Base-by-base conservation (phyloP, 2,113 vertebrate species). In the Brachyhypopomus gauderio region DNA sequence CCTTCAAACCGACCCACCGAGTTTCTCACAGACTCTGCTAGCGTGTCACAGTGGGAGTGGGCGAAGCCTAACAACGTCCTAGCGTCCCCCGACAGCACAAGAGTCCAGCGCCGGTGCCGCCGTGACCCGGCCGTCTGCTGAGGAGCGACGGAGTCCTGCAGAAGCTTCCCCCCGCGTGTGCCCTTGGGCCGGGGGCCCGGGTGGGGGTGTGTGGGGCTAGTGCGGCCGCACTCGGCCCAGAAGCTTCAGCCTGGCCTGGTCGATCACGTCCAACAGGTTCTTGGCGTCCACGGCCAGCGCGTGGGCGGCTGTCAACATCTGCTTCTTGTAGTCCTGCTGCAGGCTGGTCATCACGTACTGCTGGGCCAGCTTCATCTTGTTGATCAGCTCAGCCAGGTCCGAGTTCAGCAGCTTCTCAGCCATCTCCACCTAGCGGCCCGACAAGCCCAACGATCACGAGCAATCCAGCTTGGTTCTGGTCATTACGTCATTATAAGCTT, bases 281-380 rank as follows among this genome's bases (percentile, higher is more conserved):
- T 96, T 96, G 87, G 95, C 95, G 3, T 96, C 94, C 79, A 96
- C 95, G 0, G 95, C 95, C 85, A 96, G 91, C 0, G 95, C 95
- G 0, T 96, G 95, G 0, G 95, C 95, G 0, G 95, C 95, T 0
- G 95, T 96, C 70, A 96, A 93, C 95, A 96, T 96, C 34, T 96
- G 95, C 89, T 96, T 96, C 52, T 96, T 96, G 89, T 96, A 96
- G 80, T 96, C 95, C 86, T 96, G 94, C 93, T 96, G 95, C 58
- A 96, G 90, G 89, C 94, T 95, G 84, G 95, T 96, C 94, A 96
- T 95, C 19, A 95, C 95, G 0, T 95, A 95, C 88, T 96, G 95
- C 91, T 99, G 98, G 0, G 97, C 97, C 92, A 98, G 91, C 88
- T 97, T 98, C 98, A 99, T 99, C 92, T 99, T 99, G 87, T 92